phyloP scores from a whole-genome alignment of 1,140 invertebrate species.

The Belonocnema kinseyi region DNA sequence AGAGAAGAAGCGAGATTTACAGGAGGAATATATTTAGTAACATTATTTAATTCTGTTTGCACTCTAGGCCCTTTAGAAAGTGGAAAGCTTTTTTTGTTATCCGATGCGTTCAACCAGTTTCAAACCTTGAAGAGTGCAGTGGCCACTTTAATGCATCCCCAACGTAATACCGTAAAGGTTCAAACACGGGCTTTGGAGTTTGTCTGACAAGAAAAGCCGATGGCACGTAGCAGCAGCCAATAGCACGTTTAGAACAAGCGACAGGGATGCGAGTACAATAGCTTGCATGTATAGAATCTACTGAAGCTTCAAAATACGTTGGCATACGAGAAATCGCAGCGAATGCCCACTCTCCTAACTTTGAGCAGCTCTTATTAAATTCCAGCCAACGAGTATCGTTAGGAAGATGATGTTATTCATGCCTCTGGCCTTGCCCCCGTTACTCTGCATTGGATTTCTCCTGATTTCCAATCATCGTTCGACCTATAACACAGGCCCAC shows the following conservation, averaged over 20 bases:
- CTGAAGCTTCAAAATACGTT: conserved; percentile 1
- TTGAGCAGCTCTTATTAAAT: conserved; percentile 65
- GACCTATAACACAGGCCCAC: neutral
- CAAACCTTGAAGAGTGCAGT: conserved; percentile 41
- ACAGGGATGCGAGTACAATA: conserved; percentile 52
- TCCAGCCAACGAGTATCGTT: conserved; percentile 60
- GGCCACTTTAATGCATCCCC: conserved; percentile 48
- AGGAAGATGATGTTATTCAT: conserved; percentile 50
- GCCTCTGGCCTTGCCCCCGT: conserved; percentile 22
- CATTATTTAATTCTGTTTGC: too few relatives aligned
- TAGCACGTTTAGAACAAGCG: conserved; percentile 43
- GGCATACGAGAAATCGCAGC: conserved; percentile 39
- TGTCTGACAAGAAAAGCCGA: conserved; percentile 52
- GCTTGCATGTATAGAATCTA: conserved; percentile 47
- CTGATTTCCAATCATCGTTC: neutral
- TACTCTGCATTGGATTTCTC: neutral
- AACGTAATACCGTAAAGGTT: conserved; percentile 41
- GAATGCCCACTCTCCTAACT: conserved; percentile 56
- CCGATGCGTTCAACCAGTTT: neutral
- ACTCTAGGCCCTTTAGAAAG: neutral
- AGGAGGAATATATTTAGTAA: neutral
- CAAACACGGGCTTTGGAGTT: conserved; percentile 31
- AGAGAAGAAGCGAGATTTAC: neutral
- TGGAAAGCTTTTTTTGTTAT: neutral
- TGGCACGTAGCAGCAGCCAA: conserved; percentile 51